Evolutionary conservation across 2,113 vertebrate genomes (phyloP).

Genomic region (Benitochromis conjunctus): DNA sequence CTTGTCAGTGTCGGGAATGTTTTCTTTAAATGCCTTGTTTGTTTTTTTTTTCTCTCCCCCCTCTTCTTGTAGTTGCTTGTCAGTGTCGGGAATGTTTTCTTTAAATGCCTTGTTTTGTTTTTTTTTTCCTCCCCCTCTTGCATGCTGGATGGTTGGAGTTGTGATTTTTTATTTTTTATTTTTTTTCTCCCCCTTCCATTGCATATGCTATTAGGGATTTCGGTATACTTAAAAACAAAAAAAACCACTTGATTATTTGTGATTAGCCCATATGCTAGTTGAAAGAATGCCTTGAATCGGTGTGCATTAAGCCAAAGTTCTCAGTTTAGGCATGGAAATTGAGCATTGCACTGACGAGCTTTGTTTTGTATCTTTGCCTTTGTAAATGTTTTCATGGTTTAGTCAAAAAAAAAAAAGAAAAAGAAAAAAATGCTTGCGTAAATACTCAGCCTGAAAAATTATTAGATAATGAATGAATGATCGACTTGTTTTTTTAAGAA

Average conservation of each 20-base stretch:
- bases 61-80: constrained; percentile 17
- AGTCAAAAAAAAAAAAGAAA: constrained; percentile 25
- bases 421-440: constrained; percentile 26
- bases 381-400: constrained; percentile 45
- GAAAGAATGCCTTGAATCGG: constrained; percentile 53
- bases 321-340: constrained; percentile 56
- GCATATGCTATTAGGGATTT: constrained; percentile 26
- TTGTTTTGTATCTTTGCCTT: constrained; percentile 50
- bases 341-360: constrained; percentile 59
- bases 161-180: not conserved
- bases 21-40: not conserved
- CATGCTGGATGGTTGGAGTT: constrained; percentile 52
- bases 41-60: too few relatives aligned
- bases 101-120: not conserved
- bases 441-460: constrained; percentile 43
- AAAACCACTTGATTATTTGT: constrained; percentile 55
- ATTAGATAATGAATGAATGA: constrained; percentile 26
- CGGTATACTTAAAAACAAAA: constrained; percentile 4
- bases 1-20: constrained; percentile 32
- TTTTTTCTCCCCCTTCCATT: not conserved
- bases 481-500: constrained; percentile 16
- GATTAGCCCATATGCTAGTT: constrained; percentile 30
- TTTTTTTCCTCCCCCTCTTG: not conserved
- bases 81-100: constrained; percentile 22
- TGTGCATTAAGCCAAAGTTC: constrained; percentile 62